Base-by-base conservation (phyloP, 1,140 invertebrate genomes). In the Hesperophylax magnus region DNA sequence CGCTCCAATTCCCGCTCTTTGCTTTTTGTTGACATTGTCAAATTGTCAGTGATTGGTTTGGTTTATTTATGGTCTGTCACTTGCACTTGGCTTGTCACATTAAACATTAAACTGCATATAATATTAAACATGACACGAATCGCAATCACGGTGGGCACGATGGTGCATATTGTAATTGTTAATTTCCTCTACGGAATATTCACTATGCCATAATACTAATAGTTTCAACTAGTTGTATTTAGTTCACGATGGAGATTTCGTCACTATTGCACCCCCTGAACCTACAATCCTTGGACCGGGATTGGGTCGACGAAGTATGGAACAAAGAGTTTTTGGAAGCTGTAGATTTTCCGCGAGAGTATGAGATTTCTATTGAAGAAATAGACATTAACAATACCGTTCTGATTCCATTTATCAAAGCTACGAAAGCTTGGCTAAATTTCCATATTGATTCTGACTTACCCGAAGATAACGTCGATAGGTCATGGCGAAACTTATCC, bases 301-400 rank as follows among this genome's bases (percentile, higher is more conserved):
- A 79, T 52, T 83, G 79, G 79, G 82, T 83, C 9, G 31, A 77
- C 5, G 77, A 81, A 9, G 54, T 81, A 52, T 83, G 82, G 82
- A 34, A 83, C 9, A 27, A 65, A 53, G 82, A 83, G 34, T 83
- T 83, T 61, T 78, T 83, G 47, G 82, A 83, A 34, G 56, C 79
- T 72, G 24, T 81, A 15, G 69, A 61, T 14, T 53, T 77, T 1
- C 82, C 82, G 31, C n/a, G 27, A 18, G 79, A 81, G 9, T 81
- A 79, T 31, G 78, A 77, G 47, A 5, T 8, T 15, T 17, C 39
- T 71, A n/a, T 76, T 11, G 72, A 69, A 31, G 18, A 67, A 53
- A 18, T 69, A 14, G 79, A 81, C 20, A 15, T 81, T 6, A 34
- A 54, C 9, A 2, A 14, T 2, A n/a, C 34, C 0, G 58, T 67